Evolutionary conservation across 2,113 vertebrate genomes (phyloP).

Genomic region (Rallus limicola): DNA sequence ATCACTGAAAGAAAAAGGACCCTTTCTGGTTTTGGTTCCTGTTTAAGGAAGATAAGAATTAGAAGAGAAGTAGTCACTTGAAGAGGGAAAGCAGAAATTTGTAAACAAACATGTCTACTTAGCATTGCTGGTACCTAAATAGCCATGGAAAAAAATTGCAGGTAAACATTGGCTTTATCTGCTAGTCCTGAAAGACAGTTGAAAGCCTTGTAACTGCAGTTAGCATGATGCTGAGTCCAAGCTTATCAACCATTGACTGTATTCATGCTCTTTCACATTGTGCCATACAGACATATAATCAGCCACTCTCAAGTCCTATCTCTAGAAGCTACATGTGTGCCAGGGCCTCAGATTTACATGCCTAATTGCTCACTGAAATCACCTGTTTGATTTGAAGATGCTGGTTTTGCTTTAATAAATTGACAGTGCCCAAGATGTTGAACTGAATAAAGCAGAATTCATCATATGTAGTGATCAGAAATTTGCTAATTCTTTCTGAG

Average conservation of each 20-base stretch:
- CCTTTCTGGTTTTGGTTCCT: background rate
- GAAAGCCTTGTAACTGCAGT: background rate
- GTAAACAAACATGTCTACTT: background rate
- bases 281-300: background rate
- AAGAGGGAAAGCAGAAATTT: background rate
- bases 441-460: background rate
- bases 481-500: background rate
- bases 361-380: background rate
- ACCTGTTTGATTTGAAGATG: background rate
- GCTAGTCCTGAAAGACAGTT: background rate
- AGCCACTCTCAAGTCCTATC: background rate
- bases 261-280: background rate
- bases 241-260: background rate
- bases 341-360: background rate
- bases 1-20: background rate
- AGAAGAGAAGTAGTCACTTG: background rate
- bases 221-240: background rate
- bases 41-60: conserved; percentile 8
- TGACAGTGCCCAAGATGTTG: background rate
- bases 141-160: background rate
- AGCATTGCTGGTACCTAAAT: background rate
- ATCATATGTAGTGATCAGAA: background rate
- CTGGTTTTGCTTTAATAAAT: background rate
- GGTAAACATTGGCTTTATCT: background rate
- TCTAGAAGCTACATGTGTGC: background rate